These are phyloP conservation scores for Cerceris rybyensis DNA, from an alignment of 2,888 invertebrate species.

Conservation along the genomic window DNA sequence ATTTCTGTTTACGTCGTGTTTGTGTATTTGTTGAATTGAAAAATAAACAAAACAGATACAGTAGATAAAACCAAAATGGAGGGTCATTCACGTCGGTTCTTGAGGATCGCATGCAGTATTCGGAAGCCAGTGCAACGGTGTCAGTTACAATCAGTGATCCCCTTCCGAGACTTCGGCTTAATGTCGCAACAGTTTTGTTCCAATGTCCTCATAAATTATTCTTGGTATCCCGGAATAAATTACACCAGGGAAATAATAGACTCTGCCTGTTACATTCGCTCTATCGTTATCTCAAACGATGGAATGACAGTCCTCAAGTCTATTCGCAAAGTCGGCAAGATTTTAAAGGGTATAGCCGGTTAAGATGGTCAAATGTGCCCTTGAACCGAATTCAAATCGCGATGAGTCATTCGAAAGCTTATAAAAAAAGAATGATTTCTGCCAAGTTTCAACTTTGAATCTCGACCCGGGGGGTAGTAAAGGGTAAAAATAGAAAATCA, in stretches of 20 bases:
- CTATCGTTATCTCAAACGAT: too few relatives aligned
- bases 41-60: constrained; percentile 23
- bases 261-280: too few relatives aligned
- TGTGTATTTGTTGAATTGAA: neutral
- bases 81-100: constrained; percentile 12
- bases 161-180: constrained; percentile 62
- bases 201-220: constrained; percentile 29
- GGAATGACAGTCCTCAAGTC: too few relatives aligned
- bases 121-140: constrained; percentile 58
- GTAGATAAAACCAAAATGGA: constrained; percentile 40
- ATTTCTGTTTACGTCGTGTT: neutral
- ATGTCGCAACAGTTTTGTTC: constrained; percentile 46
- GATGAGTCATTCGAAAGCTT: too few relatives aligned
- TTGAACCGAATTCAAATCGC: too few relatives aligned
- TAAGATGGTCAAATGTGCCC: too few relatives aligned
- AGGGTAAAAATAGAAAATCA: too few relatives aligned
- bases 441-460: too few relatives aligned
- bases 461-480: too few relatives aligned
- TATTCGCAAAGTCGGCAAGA: too few relatives aligned
- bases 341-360: too few relatives aligned
- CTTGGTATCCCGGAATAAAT: constrained; percentile 3
- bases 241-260: neutral
- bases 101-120: constrained; percentile 22
- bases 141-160: constrained; percentile 64
- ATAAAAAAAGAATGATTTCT: too few relatives aligned